Evolutionary conservation across 2,797 vertebrate species (phyloP).

Genomic region (Melanotaenia maccullochi): DNA sequence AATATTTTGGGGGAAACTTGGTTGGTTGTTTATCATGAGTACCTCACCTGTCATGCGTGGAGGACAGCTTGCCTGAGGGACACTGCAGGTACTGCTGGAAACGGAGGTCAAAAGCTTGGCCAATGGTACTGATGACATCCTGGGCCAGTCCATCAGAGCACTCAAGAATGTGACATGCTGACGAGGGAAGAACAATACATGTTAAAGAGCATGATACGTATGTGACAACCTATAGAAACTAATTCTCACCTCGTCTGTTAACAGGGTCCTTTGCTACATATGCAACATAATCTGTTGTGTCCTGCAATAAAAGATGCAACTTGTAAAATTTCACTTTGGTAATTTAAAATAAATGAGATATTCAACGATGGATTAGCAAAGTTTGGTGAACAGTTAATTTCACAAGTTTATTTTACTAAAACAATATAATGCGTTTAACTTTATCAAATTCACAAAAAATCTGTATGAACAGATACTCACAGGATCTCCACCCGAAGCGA

Average conservation of each 20-base stretch:
- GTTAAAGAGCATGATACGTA: slow-evolving; percentile 6
- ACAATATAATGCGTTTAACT: neutral
- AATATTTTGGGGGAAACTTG: neutral
- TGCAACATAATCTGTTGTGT: slow-evolving; percentile 96
- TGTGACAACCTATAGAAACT: neutral
- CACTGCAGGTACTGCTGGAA: slow-evolving; percentile 97
- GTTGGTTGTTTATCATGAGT: neutral
- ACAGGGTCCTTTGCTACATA: slow-evolving; percentile 99
- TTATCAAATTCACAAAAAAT: neutral
- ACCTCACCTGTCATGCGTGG: slow-evolving; percentile 90
- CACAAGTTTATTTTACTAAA: neutral
- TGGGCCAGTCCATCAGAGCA: slow-evolving; percentile 94
- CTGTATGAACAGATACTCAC: slow-evolving; percentile 81
- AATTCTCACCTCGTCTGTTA: slow-evolving; percentile 93
- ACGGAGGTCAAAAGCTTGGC: slow-evolving; percentile 97
- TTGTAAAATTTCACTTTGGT: neutral
- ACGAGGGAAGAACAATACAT: slow-evolving; percentile 6
- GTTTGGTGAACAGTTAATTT: neutral
- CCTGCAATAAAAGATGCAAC: slow-evolving; percentile 66
- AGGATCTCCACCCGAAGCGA: slow-evolving; percentile 96
- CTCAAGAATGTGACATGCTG: slow-evolving; percentile 98
- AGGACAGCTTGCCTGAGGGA: slow-evolving; percentile 89
- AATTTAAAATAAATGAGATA: too few relatives aligned
- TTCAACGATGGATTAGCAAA: too few relatives aligned
- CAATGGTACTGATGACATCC: slow-evolving; percentile 96